A percentile compares a stretch with the other conserved stretches of the same genome.
These are phyloP conservation scores for Cliona cf. orientalis DNA, from an alignment of 37 sponge, comb jelly and placozoan species.

Conservation along the genomic window DNA sequence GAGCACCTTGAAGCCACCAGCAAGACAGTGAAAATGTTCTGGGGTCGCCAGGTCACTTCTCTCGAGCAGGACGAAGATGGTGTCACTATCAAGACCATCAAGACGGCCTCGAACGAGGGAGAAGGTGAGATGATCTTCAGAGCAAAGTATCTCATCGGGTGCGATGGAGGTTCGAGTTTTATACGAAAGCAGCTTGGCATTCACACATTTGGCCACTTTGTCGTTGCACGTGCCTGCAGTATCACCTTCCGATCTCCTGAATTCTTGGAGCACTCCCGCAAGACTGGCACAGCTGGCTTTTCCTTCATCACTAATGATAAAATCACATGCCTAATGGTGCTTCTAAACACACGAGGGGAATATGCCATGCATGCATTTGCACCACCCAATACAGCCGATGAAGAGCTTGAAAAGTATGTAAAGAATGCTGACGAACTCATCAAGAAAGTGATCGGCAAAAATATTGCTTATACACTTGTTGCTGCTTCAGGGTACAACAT, in stretches of 20 bases:
- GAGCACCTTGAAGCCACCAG: slow-evolving; percentile 35
- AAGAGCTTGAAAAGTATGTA: slow-evolving; percentile 14
- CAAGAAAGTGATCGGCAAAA: slow-evolving; percentile 34
- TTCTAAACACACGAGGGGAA: slow-evolving; percentile 27
- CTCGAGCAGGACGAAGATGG: slow-evolving; percentile 65
- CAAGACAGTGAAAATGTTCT: slow-evolving; percentile 30
- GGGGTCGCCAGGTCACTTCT: slow-evolving; percentile 51
- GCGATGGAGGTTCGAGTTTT: slow-evolving; percentile 74
- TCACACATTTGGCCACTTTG: slow-evolving; percentile 69
- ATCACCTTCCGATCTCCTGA: slow-evolving; percentile 63
- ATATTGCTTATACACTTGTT: slow-evolving; percentile 33
- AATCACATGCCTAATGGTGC: slow-evolving; percentile 4
- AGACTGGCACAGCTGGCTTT: slow-evolving; percentile 18
- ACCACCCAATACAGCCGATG: slow-evolving; percentile 21
- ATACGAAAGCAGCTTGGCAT: slow-evolving; percentile 55
- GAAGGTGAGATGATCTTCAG: slow-evolving; percentile 45
- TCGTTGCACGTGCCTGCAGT: slow-evolving; percentile 51
- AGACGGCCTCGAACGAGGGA: neutral
- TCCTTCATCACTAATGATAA: neutral
- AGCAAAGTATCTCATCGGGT: slow-evolving; percentile 62
- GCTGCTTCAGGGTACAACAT: slow-evolving; percentile 55
- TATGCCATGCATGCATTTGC: slow-evolving; percentile 37
- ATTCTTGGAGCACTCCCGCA: slow-evolving; percentile 11
- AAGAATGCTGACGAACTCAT: slow-evolving; percentile 15
- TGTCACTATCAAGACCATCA: slow-evolving; percentile 22